Evolutionary conservation across 2,888 invertebrate species (phyloP).

Genomic region (Machimus atricapillus): DNA sequence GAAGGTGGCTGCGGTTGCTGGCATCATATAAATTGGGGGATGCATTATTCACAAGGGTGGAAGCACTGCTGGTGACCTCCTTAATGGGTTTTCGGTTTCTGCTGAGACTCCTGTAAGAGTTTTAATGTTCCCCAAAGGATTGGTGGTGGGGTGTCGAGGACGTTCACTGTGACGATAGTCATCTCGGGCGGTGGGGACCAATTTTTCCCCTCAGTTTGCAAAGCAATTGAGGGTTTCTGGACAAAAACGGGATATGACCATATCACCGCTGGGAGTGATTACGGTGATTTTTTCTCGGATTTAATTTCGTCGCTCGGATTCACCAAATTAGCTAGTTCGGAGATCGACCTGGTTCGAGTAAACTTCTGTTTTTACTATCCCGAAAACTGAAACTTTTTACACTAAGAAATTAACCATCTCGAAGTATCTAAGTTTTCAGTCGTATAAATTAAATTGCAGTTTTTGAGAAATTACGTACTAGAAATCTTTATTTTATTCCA

Average conservation of each 20-base stretch:
- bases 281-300: background rate
- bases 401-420: background rate
- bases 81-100: conserved; percentile 30
- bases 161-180: background rate
- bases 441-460: background rate
- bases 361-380: background rate
- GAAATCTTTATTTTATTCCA: no score
- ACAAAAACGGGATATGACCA: background rate
- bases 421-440: background rate
- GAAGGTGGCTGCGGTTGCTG: conserved; percentile 16
- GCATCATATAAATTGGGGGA: conserved; percentile 15
- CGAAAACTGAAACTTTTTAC: background rate
- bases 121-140: conserved; percentile 27
- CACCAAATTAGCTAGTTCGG: background rate
- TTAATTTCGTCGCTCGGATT: background rate
- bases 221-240: background rate
- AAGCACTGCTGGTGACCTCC: background rate
- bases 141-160: background rate
- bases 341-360: background rate
- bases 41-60: conserved; percentile 32
- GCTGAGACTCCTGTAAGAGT: conserved; percentile 9
- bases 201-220: background rate
- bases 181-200: background rate
- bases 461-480: no score
- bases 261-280: background rate